These are phyloP conservation scores for Mus spretus DNA, from an alignment of 2,797 vertebrate genomes.

Conservation along the genomic window DNA sequence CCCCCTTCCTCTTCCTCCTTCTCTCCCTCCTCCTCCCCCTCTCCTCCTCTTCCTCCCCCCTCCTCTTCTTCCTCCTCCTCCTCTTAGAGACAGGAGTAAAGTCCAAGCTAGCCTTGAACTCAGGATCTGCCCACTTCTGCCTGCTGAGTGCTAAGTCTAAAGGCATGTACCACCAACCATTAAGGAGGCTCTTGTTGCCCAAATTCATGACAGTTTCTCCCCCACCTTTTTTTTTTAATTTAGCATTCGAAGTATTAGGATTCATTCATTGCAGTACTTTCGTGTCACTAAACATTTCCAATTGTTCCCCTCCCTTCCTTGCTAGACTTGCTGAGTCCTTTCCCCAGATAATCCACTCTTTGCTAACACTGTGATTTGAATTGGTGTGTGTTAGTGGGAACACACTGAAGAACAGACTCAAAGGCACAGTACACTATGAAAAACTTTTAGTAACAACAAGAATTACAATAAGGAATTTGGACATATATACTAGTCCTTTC, in stretches of 20 bases:
- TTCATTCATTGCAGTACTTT: not conserved
- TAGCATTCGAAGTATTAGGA: not conserved
- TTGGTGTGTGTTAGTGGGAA: not conserved
- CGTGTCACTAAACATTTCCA: not conserved
- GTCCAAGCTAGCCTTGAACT: not conserved
- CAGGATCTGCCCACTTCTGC: not conserved
- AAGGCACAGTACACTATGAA: not conserved
- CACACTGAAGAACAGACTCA: not conserved
- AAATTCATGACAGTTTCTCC: not conserved
- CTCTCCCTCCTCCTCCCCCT: rapidly evolving
- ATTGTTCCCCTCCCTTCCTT: not conserved
- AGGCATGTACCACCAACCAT: not conserved
- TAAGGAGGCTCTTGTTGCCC: not conserved
- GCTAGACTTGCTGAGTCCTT: not conserved
- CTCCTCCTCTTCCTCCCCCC: rapidly evolving
- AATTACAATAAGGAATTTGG: not conserved
- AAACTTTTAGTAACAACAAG: not conserved
- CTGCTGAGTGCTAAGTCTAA: not conserved
- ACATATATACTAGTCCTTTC: not conserved
- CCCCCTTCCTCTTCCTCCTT: rapidly evolving
- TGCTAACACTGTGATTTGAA: not conserved
- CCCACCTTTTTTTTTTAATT: not conserved
- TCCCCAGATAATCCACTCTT: not conserved
- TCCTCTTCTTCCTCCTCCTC: not conserved
- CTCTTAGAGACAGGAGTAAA: not conserved